A percentile compares a stretch with the other conserved stretches of the same genome.
phyloP scores from a whole-genome alignment of 2,888 invertebrate genomes.

The Onthophagus sagittarius region DNA sequence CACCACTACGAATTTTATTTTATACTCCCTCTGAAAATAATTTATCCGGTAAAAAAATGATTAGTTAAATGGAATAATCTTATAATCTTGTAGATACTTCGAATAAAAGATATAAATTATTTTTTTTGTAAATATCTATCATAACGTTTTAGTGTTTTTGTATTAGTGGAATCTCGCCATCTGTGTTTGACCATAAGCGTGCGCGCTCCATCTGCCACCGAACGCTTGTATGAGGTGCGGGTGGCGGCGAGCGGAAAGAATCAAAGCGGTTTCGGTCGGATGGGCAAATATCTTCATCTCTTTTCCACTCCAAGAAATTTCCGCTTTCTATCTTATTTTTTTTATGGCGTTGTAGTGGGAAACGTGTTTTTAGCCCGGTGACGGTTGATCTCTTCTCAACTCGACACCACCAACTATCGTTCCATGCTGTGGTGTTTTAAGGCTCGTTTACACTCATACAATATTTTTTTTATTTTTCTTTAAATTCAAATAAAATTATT shows the following conservation, averaged over 20 bases:
- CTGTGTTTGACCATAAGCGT: neutral
- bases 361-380: neutral
- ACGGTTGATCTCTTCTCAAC: neutral
- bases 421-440: neutral
- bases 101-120: no score
- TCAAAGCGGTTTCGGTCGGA: neutral
- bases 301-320: neutral
- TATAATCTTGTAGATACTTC: no score
- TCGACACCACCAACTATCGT: neutral
- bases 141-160: neutral
- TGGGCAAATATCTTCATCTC: neutral
- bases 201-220: neutral
- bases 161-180: neutral
- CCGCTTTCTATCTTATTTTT: neutral
- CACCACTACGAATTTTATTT: neutral
- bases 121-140: no score
- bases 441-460: neutral
- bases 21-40: neutral
- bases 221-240: neutral
- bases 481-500: no score
- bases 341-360: neutral
- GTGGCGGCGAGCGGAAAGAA: neutral
- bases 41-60: neutral
- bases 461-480: neutral
- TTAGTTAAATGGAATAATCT: neutral